These are phyloP conservation scores for Drosophila affinis DNA, from an alignment of 2,888 invertebrate species.

Conservation along the genomic window DNA sequence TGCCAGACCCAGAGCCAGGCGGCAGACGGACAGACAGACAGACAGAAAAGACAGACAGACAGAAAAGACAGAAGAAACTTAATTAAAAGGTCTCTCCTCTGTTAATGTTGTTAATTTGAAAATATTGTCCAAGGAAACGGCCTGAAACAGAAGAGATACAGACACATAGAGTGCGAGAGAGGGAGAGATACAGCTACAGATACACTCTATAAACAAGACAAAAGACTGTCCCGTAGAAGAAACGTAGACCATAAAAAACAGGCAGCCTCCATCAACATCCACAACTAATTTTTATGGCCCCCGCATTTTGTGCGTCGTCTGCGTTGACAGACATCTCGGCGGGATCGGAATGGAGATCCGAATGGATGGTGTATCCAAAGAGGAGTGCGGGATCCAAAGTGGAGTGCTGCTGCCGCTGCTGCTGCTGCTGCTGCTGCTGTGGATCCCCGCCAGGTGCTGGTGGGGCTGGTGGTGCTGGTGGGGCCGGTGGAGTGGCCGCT, in stretches of 20 bases:
- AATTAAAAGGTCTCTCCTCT: conserved; percentile 79
- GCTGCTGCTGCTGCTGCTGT: neutral
- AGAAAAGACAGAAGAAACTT: conserved; percentile 64
- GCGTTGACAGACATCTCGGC: conserved; percentile 76
- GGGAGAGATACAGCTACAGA: conserved; percentile 1
- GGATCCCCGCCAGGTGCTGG: neutral
- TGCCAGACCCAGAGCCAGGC: conserved; percentile 20
- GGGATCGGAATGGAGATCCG: conserved; percentile 57
- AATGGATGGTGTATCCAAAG: neutral
- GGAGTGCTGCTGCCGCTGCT: neutral
- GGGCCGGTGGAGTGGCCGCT: conserved; percentile 16
- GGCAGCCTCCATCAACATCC: conserved; percentile 48
- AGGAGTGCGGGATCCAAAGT: neutral
- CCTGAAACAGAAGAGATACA: conserved; percentile 33
- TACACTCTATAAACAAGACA: conserved; percentile 21
- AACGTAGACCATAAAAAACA: conserved; percentile 68
- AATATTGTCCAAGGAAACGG: conserved; percentile 78
- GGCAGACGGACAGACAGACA: conserved; percentile 43
- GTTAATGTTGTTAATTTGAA: conserved; percentile 78
- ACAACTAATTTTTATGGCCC: conserved; percentile 72
- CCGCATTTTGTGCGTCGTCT: conserved; percentile 53
- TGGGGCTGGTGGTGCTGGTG: neutral
- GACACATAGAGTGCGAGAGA: conserved; percentile 10
- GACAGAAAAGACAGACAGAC: conserved; percentile 33
- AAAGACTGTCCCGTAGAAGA: conserved; percentile 53